Evolutionary conservation across 2,797 vertebrate genomes (phyloP).

Genomic region (Gymnothorax javanicus): DNA sequence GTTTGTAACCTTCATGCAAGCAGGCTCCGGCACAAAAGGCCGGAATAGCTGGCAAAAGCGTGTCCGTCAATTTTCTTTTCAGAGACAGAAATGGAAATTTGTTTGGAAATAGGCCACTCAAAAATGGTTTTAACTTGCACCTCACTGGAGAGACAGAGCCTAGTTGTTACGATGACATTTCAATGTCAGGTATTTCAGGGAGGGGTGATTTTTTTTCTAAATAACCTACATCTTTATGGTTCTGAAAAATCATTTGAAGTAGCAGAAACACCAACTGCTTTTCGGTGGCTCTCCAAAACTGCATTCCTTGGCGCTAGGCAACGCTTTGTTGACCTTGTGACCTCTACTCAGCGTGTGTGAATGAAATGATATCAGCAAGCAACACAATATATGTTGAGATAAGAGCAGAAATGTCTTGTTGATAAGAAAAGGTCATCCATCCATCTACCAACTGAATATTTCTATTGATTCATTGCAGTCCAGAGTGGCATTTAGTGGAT

Average conservation of each 20-base stretch:
- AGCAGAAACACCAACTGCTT: background rate
- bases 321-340: background rate
- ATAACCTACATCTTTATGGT: background rate
- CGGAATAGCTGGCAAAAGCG: background rate
- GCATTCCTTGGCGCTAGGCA: background rate
- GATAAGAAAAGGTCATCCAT: background rate
- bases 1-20: background rate
- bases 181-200: background rate
- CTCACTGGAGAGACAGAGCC: background rate
- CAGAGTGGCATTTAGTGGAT: background rate
- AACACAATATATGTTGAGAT: background rate
- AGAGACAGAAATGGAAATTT: background rate
- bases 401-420: background rate
- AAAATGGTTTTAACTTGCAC: background rate
- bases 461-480: constrained; percentile 1
- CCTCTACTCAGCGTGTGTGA: background rate
- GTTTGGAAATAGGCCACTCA: background rate
- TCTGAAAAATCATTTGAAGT: background rate
- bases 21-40: background rate
- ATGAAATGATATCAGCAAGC: background rate
- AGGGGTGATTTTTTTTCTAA: background rate
- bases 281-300: background rate
- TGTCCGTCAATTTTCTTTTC: background rate
- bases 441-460: background rate
- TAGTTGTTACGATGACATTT: background rate